phyloP scores from a whole-genome alignment of 2,888 invertebrate genomes.

The Calameuta pallipes region DNA sequence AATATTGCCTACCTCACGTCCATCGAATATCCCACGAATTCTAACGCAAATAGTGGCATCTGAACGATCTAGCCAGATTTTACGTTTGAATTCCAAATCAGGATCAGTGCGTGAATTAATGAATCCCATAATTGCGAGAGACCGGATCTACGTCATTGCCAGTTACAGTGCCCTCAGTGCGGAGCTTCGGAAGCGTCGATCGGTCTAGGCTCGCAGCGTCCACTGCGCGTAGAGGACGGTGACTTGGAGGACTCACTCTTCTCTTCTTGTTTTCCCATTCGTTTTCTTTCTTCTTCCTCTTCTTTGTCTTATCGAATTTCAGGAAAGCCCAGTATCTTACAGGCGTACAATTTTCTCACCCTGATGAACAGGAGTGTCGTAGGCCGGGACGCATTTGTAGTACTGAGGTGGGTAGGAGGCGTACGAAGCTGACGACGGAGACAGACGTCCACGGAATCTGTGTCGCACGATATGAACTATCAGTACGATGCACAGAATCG shows the following conservation, averaged over 20 bases:
- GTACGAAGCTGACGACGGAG: slow-evolving; percentile 46
- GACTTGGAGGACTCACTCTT: not conserved
- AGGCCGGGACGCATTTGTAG: slow-evolving; percentile 60
- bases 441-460: slow-evolving; percentile 55
- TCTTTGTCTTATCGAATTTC: not conserved
- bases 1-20: not conserved
- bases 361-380: slow-evolving; percentile 54
- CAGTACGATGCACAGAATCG: slow-evolving; percentile 50
- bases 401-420: slow-evolving; percentile 55
- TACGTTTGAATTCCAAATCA: not conserved
- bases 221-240: not conserved
- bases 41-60: not conserved
- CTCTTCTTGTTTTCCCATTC: not conserved
- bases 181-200: not conserved
- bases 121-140: not conserved
- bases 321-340: slow-evolving; percentile 30
- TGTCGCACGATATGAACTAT: slow-evolving; percentile 53
- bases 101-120: not conserved
- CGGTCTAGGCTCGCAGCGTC: not conserved
- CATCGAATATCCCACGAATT: not conserved
- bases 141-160: not conserved
- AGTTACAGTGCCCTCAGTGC: not conserved
- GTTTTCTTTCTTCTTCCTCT: not conserved
- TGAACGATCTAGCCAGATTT: not conserved
- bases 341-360: slow-evolving; percentile 56